Evolutionary conservation across 2,797 vertebrate genomes (phyloP), one percentile per base, ranked within the genome.

Genomic region (Falco peregrinus): DNA sequence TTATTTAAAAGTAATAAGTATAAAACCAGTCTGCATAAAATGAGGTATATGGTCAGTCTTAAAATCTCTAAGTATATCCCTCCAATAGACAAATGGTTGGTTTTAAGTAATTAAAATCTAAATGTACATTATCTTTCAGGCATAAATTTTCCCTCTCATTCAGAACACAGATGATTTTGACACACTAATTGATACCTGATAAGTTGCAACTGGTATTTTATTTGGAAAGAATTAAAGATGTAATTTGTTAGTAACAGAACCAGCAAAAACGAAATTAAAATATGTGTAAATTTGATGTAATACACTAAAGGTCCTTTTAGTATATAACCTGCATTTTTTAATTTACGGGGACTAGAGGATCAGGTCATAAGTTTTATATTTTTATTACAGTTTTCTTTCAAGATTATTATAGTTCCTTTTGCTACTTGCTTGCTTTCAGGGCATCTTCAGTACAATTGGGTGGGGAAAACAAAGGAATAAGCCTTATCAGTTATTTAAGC

Each of bases 391-490:
- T 51, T 97, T 96, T 89, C 60, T 90, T 94, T 82, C 88, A 85
- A 85, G 57, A 87, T 57, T 63, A 63, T 86, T 90, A 35, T 60
- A 84, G 57, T 48, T 80, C 22, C n/a, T 94, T 87, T 84, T 82
- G 25, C 86, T 89, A 79, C 45, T 92, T 89, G 31, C 59, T 88
- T 93, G 57, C 63, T 90, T 97, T 97, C 94, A 94, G 50, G 90
- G 88, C 61, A 90, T 95, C 82, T 95, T 81, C 75, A 75, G 84
- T 84, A 94, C 10, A 53, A 92, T 54, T 96, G 93, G 70, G 90
- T 96, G 59, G 51, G 63, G 82, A 96, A 95, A 96, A 97, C 97
- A 98, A 98, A 98, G 95, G 97, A 98, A 95, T 90, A 96, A 95
- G 41, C 76, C 88, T 98, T 97, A 98, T 98, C 94, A 5, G 96